These are phyloP conservation scores for Melanotaenia nigrans DNA, from an alignment of 2,797 vertebrate species.

Conservation along the genomic window DNA sequence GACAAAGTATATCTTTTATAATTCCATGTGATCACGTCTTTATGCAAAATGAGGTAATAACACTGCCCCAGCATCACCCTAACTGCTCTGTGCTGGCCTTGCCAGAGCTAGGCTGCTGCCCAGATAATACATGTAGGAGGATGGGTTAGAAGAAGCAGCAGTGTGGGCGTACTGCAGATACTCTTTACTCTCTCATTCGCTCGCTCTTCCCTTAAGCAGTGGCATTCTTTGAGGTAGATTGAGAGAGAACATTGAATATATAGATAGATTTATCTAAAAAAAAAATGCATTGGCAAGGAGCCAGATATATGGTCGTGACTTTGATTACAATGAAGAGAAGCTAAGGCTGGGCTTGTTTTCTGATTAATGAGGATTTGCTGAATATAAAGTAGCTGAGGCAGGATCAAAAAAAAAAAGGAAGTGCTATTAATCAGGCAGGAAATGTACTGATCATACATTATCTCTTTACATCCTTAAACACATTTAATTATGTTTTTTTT, in stretches of 20 bases:
- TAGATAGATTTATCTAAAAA: conserved; percentile 28
- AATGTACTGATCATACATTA: not conserved
- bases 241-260: conserved; percentile 53
- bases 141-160: conserved; percentile 66
- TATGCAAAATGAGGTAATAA: conserved; percentile 49
- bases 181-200: conserved; percentile 47
- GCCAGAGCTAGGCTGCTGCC: conserved; percentile 48
- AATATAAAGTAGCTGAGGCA: conserved; percentile 56
- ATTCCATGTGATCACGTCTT: conserved; percentile 14
- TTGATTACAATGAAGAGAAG: conserved; percentile 58
- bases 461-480: not conserved
- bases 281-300: conserved; percentile 61
- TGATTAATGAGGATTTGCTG: conserved; percentile 54
- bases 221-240: conserved; percentile 69
- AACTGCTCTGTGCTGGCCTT: conserved; percentile 39
- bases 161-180: conserved; percentile 79
- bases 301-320: conserved; percentile 71
- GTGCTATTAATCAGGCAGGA: conserved; percentile 3
- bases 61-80: conserved; percentile 35
- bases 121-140: conserved; percentile 74
- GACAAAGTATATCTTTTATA: not conserved
- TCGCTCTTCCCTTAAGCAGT: conserved; percentile 57
- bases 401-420: conserved; percentile 32
- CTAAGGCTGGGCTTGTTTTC: conserved; percentile 43
- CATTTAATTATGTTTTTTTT: not conserved